A percentile compares a stretch with the other conserved stretches of the same genome.
Conservation (phyloP, 2,888 invertebrate genomes). For the Idaea dimidiata region DNA sequence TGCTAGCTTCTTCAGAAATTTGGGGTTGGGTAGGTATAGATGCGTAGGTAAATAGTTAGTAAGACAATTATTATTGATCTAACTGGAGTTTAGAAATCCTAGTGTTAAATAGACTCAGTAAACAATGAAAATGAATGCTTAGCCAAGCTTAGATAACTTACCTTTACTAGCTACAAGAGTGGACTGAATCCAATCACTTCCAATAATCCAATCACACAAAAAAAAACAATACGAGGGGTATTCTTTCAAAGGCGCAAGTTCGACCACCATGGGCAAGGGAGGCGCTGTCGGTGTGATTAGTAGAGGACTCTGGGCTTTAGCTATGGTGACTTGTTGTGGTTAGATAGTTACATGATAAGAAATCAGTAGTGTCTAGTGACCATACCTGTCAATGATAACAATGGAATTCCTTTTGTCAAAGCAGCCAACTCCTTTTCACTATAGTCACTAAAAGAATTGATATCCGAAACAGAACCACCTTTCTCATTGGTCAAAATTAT, state of each 20-base stretch:
- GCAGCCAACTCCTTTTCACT: conserved; percentile 33
- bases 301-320: conserved; percentile 25
- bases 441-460: conserved; percentile 57
- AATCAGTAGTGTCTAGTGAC: background rate
- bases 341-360: background rate
- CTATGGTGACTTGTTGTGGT: conserved; percentile 20
- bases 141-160: no score
- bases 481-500: conserved; percentile 53
- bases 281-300: conserved; percentile 35
- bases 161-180: no score
- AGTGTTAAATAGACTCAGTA: no score
- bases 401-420: background rate
- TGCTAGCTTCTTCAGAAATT: no score
- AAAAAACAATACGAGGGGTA: conserved; percentile 21
- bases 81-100: no score
- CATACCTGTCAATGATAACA: background rate
- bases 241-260: conserved; percentile 36
- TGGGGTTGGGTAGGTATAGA: no score
- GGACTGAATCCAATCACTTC: no score
- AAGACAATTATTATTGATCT: no score
- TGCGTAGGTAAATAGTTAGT: no score
- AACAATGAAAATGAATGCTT: no score
- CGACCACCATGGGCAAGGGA: conserved; percentile 36
- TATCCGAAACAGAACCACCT: conserved; percentile 36
- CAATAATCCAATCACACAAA: no score